Evolutionary conservation across 2,113 vertebrate genomes (phyloP), one percentile per base, ranked within the genome.

Genomic region (Atrichornis clamosus): DNA sequence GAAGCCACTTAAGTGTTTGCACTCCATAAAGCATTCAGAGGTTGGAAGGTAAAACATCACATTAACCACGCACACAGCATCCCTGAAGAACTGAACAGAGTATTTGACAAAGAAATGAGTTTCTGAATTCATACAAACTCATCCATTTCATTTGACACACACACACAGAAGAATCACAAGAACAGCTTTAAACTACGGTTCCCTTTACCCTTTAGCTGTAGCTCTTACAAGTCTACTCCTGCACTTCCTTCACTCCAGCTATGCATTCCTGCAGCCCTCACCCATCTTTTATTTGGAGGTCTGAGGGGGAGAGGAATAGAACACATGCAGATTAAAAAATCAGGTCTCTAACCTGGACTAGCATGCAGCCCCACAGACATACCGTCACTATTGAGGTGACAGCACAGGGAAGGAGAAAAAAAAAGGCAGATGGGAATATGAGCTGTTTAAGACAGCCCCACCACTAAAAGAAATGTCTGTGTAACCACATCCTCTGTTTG

Each of bases 401-500:
- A 62, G 70, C 12, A 74, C 50, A 65, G 28, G 19, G 19, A 42
- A 37, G 11, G 19, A 13, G n/a, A 7, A 7, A 21, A 26, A 17
- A 41, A 74, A 55, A 53, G 27, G 60, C 77, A 89, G 64, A 91
- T 49, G 18, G 74, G 87, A 94, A 94, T 87, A 76, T 11, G 41
- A 91, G 46, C 77, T 60, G 56, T 70, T 82, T 62, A 78, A 92
- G 84, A 78, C 80, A 89, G 68, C 20, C 53, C 44, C 67, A 79
- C 22, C 60, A 64, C 63, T 52, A 78, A 55, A 69, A 95, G 68
- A 96, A 93, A 92, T 1, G 56, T 27, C 93, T 95, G 52, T 37
- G 64, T 64, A 96, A 97, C 95, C 93, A 96, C 95, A 96, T 95
- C 95, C 95, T 96, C 95, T 78, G 77, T 72, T 75, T 93, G 84